Percentiles rank a stretch among this genome's conserved stretches.
These are phyloP conservation scores for Scopus umbretta DNA, from an alignment of 2,113 vertebrate species.

Conservation along the genomic window DNA sequence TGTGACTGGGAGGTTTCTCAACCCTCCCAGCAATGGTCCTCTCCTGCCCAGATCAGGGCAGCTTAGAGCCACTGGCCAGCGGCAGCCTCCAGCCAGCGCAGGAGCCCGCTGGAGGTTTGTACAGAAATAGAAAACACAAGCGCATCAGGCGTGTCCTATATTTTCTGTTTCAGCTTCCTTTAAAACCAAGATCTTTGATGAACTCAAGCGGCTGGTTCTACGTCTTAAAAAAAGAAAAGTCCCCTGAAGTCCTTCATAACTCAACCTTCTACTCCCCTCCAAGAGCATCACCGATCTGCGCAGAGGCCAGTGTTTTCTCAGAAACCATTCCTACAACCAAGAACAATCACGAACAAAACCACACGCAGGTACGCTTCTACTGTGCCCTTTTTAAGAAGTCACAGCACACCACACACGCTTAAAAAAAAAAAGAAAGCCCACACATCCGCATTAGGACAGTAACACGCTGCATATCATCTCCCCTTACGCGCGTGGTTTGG, in stretches of 20 bases:
- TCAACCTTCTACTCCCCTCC: neutral
- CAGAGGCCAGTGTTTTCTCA: neutral
- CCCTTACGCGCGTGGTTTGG: fast-evolving
- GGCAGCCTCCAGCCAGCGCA: neutral
- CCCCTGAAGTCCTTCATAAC: neutral
- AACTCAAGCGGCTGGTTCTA: neutral
- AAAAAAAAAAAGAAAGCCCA: neutral
- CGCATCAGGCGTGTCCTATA: neutral
- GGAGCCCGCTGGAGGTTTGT: neutral
- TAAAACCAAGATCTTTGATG: neutral
- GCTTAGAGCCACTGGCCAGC: neutral
- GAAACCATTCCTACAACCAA: neutral
- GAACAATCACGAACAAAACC: fast-evolving
- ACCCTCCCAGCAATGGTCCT: neutral
- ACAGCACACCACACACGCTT: neutral
- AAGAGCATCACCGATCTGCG: neutral
- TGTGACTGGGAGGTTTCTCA: neutral
- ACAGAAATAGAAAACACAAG: neutral
- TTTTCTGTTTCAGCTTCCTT: neutral
- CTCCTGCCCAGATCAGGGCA: neutral
- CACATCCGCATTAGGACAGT: neutral
- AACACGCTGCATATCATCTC: fast-evolving
- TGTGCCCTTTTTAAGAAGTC: neutral
- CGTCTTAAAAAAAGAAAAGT: neutral
- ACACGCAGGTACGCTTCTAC: neutral